Percentiles rank a stretch among this genome's conserved stretches.
These are phyloP conservation scores for Phylloscopus trochiloides DNA, from an alignment of 2,113 vertebrate genomes.

Conservation along the genomic window DNA sequence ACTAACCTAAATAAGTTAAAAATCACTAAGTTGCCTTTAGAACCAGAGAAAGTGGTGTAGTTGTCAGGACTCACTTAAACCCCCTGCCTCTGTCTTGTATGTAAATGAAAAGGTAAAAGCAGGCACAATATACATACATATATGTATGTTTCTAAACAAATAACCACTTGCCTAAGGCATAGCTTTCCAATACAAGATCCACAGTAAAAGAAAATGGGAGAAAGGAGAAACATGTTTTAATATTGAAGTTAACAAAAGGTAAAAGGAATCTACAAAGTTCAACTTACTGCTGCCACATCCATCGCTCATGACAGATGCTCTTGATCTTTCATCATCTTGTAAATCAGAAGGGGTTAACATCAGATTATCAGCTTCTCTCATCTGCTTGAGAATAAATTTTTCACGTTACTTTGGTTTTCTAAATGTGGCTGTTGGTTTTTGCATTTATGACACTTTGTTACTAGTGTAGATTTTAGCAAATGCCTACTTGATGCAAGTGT, in stretches of 20 bases:
- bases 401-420: neutral
- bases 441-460: neutral
- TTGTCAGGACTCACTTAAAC: neutral
- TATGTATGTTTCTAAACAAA: neutral
- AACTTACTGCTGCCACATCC: constrained; percentile 84
- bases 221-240: neutral
- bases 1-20: neutral
- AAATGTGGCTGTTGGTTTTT: neutral
- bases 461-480: neutral
- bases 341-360: constrained; percentile 74
- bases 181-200: neutral
- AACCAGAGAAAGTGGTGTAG: neutral
- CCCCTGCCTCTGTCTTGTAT: neutral
- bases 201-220: neutral
- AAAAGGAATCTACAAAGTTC: neutral
- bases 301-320: constrained; percentile 71
- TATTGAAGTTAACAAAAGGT: neutral
- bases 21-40: neutral
- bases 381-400: constrained; percentile 62
- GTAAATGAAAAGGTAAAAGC: neutral
- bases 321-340: constrained; percentile 73
- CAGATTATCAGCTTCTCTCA: constrained; percentile 75
- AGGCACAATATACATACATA: neutral
- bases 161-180: neutral
- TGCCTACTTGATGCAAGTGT: neutral